Evolutionary conservation across 2,797 vertebrate genomes (phyloP).

Genomic region (Distichodus sexfasciatus): DNA sequence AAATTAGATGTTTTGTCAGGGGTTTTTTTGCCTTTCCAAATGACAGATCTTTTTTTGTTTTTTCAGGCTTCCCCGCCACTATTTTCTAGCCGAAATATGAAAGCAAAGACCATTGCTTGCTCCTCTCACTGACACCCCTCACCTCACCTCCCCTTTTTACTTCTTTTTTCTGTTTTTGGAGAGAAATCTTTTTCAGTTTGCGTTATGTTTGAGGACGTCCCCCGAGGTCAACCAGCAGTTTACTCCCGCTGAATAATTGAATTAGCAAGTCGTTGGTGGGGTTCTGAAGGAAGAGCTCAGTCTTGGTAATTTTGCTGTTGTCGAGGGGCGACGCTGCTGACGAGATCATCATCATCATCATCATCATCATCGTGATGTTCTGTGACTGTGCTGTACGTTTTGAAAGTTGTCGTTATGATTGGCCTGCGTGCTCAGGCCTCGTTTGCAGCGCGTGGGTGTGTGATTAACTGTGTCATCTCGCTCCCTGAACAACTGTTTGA

Average conservation of each 20-base stretch:
- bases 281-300: slow-evolving; percentile 61
- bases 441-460: slow-evolving; percentile 33
- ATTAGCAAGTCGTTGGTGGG: slow-evolving; percentile 47
- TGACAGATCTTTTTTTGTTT: slow-evolving; percentile 8
- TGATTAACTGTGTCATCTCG: slow-evolving; percentile 44
- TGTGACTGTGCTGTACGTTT: slow-evolving; percentile 19
- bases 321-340: no score
- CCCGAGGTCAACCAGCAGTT: slow-evolving; percentile 62
- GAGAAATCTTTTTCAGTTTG: slow-evolving; percentile 8
- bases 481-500: slow-evolving; percentile 41
- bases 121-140: background rate
- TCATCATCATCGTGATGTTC: no score
- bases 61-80: slow-evolving; percentile 12
- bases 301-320: slow-evolving; percentile 57
- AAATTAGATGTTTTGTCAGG: slow-evolving; percentile 10
- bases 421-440: slow-evolving; percentile 28
- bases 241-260: slow-evolving; percentile 65
- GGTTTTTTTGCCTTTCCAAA: slow-evolving; percentile 14
- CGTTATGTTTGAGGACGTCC: slow-evolving; percentile 38
- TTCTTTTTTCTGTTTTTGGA: background rate
- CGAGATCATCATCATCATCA: no score
- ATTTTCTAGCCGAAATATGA: slow-evolving; percentile 9
- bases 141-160: no score
- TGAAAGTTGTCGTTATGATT: slow-evolving; percentile 34
- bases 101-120: background rate